These are phyloP conservation scores for Agrilus cyanescens DNA, from an alignment of 2,888 invertebrate genomes.

Conservation along the genomic window DNA sequence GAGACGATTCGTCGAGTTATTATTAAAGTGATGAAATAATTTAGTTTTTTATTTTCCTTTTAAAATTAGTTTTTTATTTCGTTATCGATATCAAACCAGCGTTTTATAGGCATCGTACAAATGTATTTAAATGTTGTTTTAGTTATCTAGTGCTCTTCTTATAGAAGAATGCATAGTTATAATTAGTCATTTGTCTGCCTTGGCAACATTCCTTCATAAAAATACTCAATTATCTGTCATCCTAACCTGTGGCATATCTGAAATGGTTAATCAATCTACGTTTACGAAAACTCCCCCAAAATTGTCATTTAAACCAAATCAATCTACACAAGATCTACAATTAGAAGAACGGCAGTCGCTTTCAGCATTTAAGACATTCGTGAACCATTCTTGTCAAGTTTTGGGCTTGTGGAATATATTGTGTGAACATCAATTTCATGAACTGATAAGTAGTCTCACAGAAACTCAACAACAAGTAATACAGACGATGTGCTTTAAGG, in stretches of 20 bases:
- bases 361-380: conserved; percentile 54
- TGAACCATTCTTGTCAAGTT: conserved; percentile 73
- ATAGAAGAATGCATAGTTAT: conserved; percentile 62
- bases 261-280: not conserved
- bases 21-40: too few species aligned
- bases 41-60: too few species aligned
- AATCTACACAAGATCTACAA: conserved; percentile 37
- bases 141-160: conserved; percentile 57
- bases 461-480: conserved; percentile 53
- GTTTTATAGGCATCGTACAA: too few species aligned
- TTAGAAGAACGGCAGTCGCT: conserved; percentile 65
- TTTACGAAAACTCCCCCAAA: not conserved
- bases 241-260: conserved; percentile 5
- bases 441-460: conserved; percentile 57
- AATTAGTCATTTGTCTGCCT: conserved; percentile 60
- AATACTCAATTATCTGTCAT: conserved; percentile 42
- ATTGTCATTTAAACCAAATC: conserved; percentile 9
- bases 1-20: too few species aligned
- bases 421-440: conserved; percentile 83
- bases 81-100: too few species aligned
- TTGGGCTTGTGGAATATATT: conserved; percentile 87
- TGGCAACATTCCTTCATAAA: conserved; percentile 61
- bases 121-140: conserved; percentile 18
- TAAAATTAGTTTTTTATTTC: too few species aligned
- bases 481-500: conserved; percentile 55